A percentile compares a stretch with the other conserved stretches of the same genome.
phyloP scores from a whole-genome alignment of 2,888 invertebrate genomes.

The Agriotes lineatus region DNA sequence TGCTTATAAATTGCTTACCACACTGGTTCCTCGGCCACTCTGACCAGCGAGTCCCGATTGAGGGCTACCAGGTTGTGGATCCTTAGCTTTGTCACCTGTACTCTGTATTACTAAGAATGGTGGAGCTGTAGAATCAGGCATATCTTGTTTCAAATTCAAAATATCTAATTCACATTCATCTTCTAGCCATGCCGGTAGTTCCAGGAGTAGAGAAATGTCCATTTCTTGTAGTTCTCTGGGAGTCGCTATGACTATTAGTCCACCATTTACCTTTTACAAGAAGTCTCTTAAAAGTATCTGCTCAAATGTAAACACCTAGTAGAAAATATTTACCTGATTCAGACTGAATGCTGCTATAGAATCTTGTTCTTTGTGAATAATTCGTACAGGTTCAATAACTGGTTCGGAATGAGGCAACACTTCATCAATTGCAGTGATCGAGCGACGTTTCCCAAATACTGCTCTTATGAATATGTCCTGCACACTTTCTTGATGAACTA shows the following conservation, averaged over 20 bases:
- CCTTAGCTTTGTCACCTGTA: constrained; percentile 68
- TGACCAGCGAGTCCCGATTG: constrained; percentile 81
- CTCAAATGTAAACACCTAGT: no score
- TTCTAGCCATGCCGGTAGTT: constrained; percentile 93
- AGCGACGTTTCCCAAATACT: constrained; percentile 87
- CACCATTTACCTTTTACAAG: constrained; percentile 75
- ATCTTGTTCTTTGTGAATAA: constrained; percentile 99
- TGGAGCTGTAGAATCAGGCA: constrained; percentile 69
- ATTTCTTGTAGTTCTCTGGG: constrained; percentile 98
- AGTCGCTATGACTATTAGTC: constrained; percentile 91
- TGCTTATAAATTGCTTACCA: no score
- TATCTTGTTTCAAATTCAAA: constrained; percentile 81
- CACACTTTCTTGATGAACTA: constrained; percentile 92
- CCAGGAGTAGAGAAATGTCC: constrained; percentile 92
- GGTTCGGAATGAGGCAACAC: constrained; percentile 64
- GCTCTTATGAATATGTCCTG: constrained; percentile 95
- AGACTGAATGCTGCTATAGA: constrained; percentile 97
- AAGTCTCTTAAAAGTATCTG: constrained; percentile 19
- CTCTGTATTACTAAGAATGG: constrained; percentile 94
- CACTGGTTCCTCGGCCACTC: constrained; percentile 88
- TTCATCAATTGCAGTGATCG: constrained; percentile 69
- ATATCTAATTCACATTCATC: constrained; percentile 98
- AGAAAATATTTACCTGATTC: constrained; percentile 82
- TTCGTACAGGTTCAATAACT: constrained; percentile 85
- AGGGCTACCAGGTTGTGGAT: constrained; percentile 73